phyloP scores from a whole-genome alignment of 2,797 vertebrate genomes.

The Gobio occitaniae region DNA sequence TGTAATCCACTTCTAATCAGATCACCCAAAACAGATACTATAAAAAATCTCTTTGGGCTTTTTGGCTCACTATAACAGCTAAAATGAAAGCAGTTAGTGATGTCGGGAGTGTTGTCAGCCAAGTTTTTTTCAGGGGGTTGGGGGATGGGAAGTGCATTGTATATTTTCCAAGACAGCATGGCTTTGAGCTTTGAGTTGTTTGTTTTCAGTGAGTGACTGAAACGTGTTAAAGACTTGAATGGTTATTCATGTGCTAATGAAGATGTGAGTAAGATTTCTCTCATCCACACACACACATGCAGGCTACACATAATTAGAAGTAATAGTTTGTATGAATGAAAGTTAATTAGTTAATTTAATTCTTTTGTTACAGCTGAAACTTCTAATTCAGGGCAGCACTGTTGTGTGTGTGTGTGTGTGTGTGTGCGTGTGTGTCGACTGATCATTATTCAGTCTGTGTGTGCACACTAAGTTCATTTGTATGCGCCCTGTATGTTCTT shows the following conservation, averaged over 20 bases:
- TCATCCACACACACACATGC: not conserved
- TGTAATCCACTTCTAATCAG: not conserved
- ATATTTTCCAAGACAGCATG: not conserved
- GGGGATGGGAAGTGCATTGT: not conserved
- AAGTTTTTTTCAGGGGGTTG: not conserved
- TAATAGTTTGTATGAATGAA: slow-evolving; percentile 30
- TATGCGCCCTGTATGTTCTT: slow-evolving; percentile 50
- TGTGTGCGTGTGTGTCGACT: slow-evolving; percentile 14
- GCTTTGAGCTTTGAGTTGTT: slow-evolving; percentile 28
- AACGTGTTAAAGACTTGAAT: slow-evolving; percentile 17
- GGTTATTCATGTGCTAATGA: slow-evolving; percentile 39
- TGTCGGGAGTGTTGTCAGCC: not conserved
- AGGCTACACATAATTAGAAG: slow-evolving; percentile 3
- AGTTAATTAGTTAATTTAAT: slow-evolving; percentile 33
- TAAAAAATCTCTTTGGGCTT: not conserved
- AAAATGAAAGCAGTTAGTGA: not conserved
- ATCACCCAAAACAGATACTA: not conserved
- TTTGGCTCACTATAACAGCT: not conserved
- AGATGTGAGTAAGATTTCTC: slow-evolving; percentile 13
- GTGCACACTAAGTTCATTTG: slow-evolving; percentile 33
- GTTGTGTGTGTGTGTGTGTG: slow-evolving; percentile 9
- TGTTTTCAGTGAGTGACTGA: slow-evolving; percentile 28
- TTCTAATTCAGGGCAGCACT: slow-evolving; percentile 24
- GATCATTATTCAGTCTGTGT: slow-evolving; percentile 25
- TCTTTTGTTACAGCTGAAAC: slow-evolving; percentile 15